These are phyloP conservation scores for Petrolisthes cinctipes DNA, from an alignment of 2,888 invertebrate genomes.

Conservation along the genomic window DNA sequence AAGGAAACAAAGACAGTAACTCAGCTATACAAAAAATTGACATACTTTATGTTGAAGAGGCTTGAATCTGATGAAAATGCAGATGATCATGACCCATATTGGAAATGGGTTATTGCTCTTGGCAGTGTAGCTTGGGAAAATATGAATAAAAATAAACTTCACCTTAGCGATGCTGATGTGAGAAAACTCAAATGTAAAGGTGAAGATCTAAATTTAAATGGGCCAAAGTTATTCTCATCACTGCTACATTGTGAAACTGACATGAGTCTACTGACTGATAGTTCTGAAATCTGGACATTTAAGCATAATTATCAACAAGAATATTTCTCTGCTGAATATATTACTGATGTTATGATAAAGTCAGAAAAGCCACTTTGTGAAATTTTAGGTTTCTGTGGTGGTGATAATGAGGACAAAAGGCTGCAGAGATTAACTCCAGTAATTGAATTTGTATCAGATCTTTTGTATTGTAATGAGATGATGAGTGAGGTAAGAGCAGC, in stretches of 20 bases:
- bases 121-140: conserved; percentile 32
- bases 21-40: conserved; percentile 17
- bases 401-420: conserved; percentile 3
- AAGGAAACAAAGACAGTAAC: conserved; percentile 16
- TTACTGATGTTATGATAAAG: neutral
- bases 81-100: neutral
- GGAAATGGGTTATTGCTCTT: conserved; percentile 16
- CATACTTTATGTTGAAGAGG: conserved; percentile 33
- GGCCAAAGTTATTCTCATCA: neutral
- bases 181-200: conserved; percentile 6
- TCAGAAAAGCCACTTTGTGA: neutral
- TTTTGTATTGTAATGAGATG: neutral
- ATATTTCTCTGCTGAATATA: conserved; percentile 27
- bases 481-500: neutral
- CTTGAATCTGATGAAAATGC: neutral
- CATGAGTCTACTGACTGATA: neutral
- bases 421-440: conserved; percentile 38
- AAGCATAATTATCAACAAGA: conserved; percentile 29
- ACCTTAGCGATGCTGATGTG: conserved; percentile 6
- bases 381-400: conserved; percentile 16
- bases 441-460: conserved; percentile 29
- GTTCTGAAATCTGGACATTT: conserved; percentile 20
- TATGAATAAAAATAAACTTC: conserved; percentile 28
- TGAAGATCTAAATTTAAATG: neutral
- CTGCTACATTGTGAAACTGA: conserved; percentile 25